Conservation (phyloP, 2,113 vertebrate genomes). For the Phyllostomus hastatus region DNA sequence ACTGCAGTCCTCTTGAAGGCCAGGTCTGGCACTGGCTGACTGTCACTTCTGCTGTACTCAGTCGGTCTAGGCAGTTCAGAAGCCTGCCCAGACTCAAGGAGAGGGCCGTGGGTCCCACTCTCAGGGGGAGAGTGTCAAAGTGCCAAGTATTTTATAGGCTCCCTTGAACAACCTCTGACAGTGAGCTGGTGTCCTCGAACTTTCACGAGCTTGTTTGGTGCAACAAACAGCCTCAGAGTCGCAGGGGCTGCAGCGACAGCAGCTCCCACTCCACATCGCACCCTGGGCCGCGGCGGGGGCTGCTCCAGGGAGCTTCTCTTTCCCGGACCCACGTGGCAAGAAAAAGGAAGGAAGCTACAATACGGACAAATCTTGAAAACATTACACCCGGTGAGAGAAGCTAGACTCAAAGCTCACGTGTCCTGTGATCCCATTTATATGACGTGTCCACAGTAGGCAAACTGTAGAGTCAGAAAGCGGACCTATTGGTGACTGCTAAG, state of each 20-base stretch:
- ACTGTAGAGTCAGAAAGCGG: neutral
- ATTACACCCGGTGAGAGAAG: accelerated
- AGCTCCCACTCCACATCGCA: accelerated
- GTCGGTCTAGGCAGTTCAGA: neutral
- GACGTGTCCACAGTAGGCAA: neutral
- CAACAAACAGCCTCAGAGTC: accelerated
- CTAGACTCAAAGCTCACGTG: accelerated
- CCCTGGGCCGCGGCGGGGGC: accelerated
- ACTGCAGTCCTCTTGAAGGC: neutral
- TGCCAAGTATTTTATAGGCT: neutral
- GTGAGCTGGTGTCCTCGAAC: neutral
- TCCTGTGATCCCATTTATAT: accelerated
- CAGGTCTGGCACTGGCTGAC: neutral
- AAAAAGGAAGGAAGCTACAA: neutral
- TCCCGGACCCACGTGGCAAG: neutral
- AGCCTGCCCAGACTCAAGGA: neutral
- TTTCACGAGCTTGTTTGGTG: neutral
- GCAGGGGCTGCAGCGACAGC: accelerated
- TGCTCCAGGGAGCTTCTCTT: accelerated
- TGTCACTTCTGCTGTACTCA: neutral
- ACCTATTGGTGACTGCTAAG: accelerated
- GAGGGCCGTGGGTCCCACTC: neutral
- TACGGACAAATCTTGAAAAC: neutral
- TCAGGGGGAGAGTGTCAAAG: neutral
- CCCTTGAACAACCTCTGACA: too few relatives aligned